Conservation (phyloP, 2,888 invertebrate genomes). For the Drosophila atripex region DNA sequence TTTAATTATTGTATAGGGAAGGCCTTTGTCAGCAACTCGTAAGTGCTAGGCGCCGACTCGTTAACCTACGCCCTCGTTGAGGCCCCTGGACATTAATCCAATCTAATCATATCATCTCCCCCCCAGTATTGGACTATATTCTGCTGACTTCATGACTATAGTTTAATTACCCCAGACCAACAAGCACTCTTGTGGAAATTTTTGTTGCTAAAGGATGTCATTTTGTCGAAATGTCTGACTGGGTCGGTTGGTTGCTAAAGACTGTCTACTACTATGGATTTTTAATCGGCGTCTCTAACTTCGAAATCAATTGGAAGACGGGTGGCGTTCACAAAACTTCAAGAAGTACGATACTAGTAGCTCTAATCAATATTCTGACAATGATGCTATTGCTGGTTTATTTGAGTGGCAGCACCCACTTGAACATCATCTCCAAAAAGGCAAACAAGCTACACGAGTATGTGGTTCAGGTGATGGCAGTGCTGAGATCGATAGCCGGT, state of each 20-base stretch:
- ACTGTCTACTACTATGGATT: not conserved
- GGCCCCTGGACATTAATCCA: no score
- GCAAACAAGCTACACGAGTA: conserved; percentile 30
- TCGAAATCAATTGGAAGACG: conserved; percentile 3
- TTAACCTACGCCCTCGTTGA: no score
- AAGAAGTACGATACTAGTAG: not conserved
- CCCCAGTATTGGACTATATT: no score
- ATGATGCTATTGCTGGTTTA: not conserved
- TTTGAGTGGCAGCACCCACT: not conserved
- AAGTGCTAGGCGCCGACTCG: no score
- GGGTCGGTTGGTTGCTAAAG: not conserved
- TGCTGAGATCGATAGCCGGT: conserved; percentile 13
- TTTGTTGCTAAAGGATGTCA: not conserved
- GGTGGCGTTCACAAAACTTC: not conserved
- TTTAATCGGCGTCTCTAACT: not conserved
- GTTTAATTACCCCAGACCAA: no score
- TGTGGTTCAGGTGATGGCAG: conserved; percentile 12
- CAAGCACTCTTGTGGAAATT: no score
- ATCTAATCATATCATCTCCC: no score
- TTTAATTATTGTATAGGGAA: no score
- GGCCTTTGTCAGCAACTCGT: no score
- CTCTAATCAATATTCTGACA: not conserved
- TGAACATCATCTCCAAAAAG: not conserved
- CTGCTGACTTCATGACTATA: no score
- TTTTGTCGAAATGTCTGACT: conserved; percentile 6